Evolutionary conservation across 1,140 invertebrate species (phyloP).

Genomic region (Papilio polytes): DNA sequence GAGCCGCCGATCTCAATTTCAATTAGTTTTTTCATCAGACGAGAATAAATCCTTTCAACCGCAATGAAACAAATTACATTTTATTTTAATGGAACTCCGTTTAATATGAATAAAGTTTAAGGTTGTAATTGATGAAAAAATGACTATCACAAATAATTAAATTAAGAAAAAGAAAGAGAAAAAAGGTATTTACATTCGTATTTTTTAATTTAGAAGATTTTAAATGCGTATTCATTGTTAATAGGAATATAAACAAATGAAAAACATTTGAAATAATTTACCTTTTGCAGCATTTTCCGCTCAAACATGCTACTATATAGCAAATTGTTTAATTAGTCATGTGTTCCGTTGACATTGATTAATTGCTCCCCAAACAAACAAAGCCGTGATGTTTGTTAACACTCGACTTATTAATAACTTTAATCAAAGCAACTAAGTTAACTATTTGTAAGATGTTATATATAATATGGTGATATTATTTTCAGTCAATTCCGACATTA

Average conservation of each 20-base stretch:
- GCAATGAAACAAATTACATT: background rate
- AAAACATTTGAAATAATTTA: background rate
- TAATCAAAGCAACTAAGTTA: conserved; percentile 9
- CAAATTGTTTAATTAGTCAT: conserved; percentile 7
- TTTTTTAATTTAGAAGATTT: too few species aligned
- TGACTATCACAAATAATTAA: too few species aligned
- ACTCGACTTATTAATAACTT: background rate
- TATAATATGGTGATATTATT: background rate
- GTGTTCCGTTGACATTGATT: conserved; percentile 22
- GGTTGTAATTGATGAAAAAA: too few species aligned
- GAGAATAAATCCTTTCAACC: background rate
- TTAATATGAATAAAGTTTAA: too few species aligned
- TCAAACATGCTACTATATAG: background rate
- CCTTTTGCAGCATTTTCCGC: background rate
- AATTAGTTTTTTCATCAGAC: background rate
- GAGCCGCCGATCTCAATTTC: too few species aligned
- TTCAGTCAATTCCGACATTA: too few species aligned
- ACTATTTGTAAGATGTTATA: background rate
- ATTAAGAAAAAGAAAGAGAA: too few species aligned
- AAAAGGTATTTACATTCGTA: too few species aligned
- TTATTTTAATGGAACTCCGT: background rate
- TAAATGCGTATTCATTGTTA: too few species aligned
- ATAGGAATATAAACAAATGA: too few species aligned
- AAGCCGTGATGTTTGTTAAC: background rate
- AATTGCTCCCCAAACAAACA: conserved; percentile 12